These are phyloP conservation scores for Pachymerium ferrugineum DNA, from an alignment of 2,888 invertebrate genomes.

Conservation along the genomic window DNA sequence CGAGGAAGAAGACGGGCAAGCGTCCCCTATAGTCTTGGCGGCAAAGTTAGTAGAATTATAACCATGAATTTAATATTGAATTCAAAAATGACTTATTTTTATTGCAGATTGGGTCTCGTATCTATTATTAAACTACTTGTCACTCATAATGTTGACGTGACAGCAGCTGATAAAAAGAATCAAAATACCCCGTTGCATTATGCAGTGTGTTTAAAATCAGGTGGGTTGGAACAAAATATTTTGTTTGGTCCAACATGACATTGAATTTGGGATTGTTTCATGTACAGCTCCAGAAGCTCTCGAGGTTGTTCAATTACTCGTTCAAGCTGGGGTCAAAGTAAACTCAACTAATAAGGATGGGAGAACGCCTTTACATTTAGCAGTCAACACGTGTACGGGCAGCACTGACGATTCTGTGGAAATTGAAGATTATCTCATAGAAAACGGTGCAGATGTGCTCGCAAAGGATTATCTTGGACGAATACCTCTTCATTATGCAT, in stretches of 20 bases:
- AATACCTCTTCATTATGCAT: slow-evolving; percentile 52
- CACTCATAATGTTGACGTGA: slow-evolving; percentile 44
- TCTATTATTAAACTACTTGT: slow-evolving; percentile 42
- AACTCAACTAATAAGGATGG: slow-evolving; percentile 39
- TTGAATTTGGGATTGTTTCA: background rate
- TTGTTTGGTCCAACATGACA: background rate
- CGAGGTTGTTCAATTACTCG: slow-evolving; percentile 41
- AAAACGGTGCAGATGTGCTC: slow-evolving; percentile 46
- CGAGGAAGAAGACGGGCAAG: slow-evolving; percentile 38
- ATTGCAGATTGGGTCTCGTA: slow-evolving; percentile 35
- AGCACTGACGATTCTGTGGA: slow-evolving; percentile 49
- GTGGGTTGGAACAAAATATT: background rate
- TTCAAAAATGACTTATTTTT: background rate
- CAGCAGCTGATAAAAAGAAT: slow-evolving; percentile 41
- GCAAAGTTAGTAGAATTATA: slow-evolving; percentile 33
- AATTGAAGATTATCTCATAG: slow-evolving; percentile 49
- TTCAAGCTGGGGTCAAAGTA: slow-evolving; percentile 42
- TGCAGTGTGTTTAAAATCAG: slow-evolving; percentile 41
- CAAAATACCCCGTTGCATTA: slow-evolving; percentile 45
- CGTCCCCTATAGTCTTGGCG: slow-evolving; percentile 39
- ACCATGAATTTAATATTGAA: background rate
- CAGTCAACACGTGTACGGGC: slow-evolving; percentile 47
- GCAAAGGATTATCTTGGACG: slow-evolving; percentile 45
- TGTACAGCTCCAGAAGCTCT: slow-evolving; percentile 37
- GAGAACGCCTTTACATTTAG: slow-evolving; percentile 50